Conservation (phyloP, 2,888 invertebrate genomes). For the Hyppa rectilinea region DNA sequence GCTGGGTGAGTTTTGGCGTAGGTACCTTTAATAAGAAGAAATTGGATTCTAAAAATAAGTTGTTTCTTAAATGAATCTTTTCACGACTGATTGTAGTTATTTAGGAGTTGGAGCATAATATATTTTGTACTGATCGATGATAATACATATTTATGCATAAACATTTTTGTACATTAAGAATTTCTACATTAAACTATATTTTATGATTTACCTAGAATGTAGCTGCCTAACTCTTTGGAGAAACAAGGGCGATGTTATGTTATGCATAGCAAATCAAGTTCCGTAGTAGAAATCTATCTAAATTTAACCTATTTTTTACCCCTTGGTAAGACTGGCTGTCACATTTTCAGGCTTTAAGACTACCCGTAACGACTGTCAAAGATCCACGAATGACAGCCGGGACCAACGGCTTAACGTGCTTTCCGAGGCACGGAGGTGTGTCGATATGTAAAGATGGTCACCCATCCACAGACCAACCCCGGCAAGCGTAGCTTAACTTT, state of each 20-base stretch:
- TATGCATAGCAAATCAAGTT: neutral
- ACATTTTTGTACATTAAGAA: neutral
- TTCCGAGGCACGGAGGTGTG: too few relatives aligned
- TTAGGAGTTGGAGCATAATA: neutral
- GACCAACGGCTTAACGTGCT: too few relatives aligned
- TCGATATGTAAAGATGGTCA: too few relatives aligned
- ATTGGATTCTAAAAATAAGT: conserved; percentile 22
- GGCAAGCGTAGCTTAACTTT: too few relatives aligned
- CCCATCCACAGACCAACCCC: too few relatives aligned
- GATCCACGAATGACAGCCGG: too few relatives aligned
- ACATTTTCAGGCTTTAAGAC: too few relatives aligned
- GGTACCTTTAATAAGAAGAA: conserved; percentile 22
- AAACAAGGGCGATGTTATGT: too few relatives aligned
- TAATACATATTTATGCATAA: neutral
- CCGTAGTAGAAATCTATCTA: neutral
- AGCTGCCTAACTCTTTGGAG: too few relatives aligned
- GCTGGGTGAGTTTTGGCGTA: conserved; percentile 15
- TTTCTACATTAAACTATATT: neutral
- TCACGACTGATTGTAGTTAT: neutral
- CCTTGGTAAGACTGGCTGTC: too few relatives aligned
- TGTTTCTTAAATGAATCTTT: neutral
- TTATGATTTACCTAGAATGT: neutral
- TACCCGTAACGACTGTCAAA: too few relatives aligned
- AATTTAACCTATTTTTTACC: too few relatives aligned
- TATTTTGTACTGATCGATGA: neutral